A percentile compares a stretch with the other conserved stretches of the same genome.
Evolutionary conservation across 2,888 invertebrate genomes (phyloP).

Genomic region (Diaperis boleti): DNA sequence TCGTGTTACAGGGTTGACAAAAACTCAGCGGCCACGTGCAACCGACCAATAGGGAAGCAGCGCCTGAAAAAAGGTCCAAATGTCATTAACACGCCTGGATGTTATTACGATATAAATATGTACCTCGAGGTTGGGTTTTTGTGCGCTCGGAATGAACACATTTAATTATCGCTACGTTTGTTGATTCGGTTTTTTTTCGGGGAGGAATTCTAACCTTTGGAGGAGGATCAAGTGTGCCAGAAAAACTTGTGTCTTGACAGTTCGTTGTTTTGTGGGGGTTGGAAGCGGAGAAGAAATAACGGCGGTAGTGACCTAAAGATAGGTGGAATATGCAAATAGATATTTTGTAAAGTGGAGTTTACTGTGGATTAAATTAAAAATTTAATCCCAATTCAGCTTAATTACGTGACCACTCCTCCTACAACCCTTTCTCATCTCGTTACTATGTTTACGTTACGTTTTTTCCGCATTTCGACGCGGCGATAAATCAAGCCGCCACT

Average conservation of each 20-base stretch:
- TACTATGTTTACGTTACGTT: not conserved
- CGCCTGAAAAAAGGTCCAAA: conserved; percentile 47
- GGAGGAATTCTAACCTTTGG: too few species aligned
- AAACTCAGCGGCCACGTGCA: conserved; percentile 41
- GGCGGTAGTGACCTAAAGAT: too few species aligned
- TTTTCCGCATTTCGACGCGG: not conserved
- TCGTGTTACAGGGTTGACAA: conserved; percentile 29
- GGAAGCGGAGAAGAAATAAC: too few species aligned
- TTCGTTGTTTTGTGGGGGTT: too few species aligned
- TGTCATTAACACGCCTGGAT: conserved; percentile 52
- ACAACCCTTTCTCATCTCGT: too few species aligned
- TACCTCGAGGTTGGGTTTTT: conserved; percentile 8
- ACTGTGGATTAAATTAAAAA: too few species aligned
- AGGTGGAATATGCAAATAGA: too few species aligned
- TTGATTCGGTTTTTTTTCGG: not conserved
- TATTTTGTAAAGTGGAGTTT: too few species aligned
- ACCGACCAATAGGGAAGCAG: conserved; percentile 34
- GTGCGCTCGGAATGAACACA: not conserved
- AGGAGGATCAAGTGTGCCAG: too few species aligned
- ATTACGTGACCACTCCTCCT: too few species aligned
- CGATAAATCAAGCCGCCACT: not conserved
- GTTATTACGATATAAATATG: conserved; percentile 27
- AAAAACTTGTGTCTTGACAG: too few species aligned
- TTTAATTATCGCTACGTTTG: not conserved
- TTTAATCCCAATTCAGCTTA: too few species aligned